Base-by-base conservation (phyloP, 2,888 invertebrate species). In the Chrysodeixis includens region DNA sequence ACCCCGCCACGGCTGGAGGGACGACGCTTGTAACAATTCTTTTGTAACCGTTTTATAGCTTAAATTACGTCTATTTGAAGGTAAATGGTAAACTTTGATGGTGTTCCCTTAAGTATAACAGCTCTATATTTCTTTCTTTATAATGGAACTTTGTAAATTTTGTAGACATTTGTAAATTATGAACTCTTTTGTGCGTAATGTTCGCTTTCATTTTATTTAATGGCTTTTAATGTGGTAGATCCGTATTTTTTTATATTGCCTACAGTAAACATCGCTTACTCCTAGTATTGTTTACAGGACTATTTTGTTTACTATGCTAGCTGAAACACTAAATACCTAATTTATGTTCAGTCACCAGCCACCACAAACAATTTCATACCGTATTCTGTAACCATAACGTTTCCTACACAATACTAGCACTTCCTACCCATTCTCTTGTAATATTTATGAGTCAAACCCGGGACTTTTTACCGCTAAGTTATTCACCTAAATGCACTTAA, bases 401-500 rank as follows among this genome's bases (percentile, higher is more conserved):
- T n/a, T n/a, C n/a, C n/a, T n/a, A n/a, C n/a, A 40, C 14, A n/a
- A 1, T n/a, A 0, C 40, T 40, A 0, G n/a, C 6, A 40, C 1
- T 5, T 14, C 12, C 14, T 9, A 8, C 10, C 12, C 10, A 12
- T 35, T 12, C 5, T 35, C 35, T 12, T 14, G 35, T 14, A 35
- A 35, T 14, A 35, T 35, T 35, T 35, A 35, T 35, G 26, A 32
- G 32, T 5, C 22, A 12, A 18, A 26, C 26, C 40, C 20, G 9
- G 30, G 40, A 40, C 40, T 40, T 22, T 30, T 30, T 69, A 40
- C 52, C 62, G 46, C 55, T 61, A 30, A 20, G 49, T 44, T 60
- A 30, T 30, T 60, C 61, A 69, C 66, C 32, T 26, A 18, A 55
- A 56, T 16, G 51, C 60, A 61, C 58, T 74, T 49, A 22, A 68